Evolutionary conservation across 2,797 vertebrate species (phyloP).

Genomic region (Sebastes steindachneri): DNA sequence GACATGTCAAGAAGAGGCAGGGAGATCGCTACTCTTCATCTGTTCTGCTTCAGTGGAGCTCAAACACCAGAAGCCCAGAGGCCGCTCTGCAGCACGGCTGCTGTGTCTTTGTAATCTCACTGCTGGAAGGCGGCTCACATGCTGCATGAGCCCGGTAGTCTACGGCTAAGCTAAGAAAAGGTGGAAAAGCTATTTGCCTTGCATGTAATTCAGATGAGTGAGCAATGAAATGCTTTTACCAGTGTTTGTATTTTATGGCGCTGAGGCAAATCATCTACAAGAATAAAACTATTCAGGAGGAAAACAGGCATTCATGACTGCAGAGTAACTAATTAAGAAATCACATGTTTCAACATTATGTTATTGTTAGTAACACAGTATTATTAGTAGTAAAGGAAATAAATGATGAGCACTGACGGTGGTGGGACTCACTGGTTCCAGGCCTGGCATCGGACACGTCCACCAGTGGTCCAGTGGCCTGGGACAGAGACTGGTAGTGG

Average conservation of each 20-base stretch:
- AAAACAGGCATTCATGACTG: not conserved
- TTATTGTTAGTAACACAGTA: constrained; percentile 32
- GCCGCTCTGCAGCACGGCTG: constrained; percentile 12
- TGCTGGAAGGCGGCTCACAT: not conserved
- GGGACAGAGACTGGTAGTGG: constrained; percentile 98
- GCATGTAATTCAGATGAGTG: constrained; percentile 17
- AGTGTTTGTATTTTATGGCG: constrained; percentile 3
- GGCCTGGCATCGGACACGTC: constrained; percentile 99
- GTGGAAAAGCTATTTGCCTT: constrained; percentile 10
- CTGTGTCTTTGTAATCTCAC: constrained; percentile 36
- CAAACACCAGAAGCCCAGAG: constrained; percentile 32
- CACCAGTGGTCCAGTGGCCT: constrained; percentile 96
- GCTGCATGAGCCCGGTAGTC: not conserved
- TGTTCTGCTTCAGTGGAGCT: constrained; percentile 65
- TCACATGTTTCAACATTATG: not conserved
- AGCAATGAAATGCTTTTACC: not conserved
- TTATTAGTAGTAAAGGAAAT: constrained; percentile 62
- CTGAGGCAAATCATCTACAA: not conserved
- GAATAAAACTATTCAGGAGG: not conserved
- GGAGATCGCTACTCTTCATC: constrained; percentile 60
- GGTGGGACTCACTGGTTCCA: constrained; percentile 93
- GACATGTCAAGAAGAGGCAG: constrained; percentile 50
- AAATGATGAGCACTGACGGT: constrained; percentile 76
- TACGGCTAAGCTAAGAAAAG: not conserved
- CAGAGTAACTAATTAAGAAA: not conserved